Percentiles rank a stretch among this genome's conserved stretches.
phyloP scores from a whole-genome alignment of 1,140 invertebrate species.

The Neodiprion fabricii region DNA sequence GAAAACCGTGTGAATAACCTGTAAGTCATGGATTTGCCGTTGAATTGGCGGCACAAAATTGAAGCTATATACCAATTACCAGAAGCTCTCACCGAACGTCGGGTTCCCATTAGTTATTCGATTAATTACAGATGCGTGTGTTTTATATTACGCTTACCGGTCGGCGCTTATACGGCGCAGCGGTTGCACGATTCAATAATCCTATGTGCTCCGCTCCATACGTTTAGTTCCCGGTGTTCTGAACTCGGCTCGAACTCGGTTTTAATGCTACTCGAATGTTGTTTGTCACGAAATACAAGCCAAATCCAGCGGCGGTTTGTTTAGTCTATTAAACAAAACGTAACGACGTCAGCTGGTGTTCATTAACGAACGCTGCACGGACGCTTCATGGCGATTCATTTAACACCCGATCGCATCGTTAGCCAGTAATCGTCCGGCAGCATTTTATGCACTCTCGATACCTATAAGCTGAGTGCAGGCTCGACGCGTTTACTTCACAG shows the following conservation, averaged over 20 bases:
- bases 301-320: conserved; percentile 30
- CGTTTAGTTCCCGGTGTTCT: not conserved
- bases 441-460: not conserved
- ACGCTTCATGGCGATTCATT: conserved; percentile 46
- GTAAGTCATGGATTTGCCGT: not conserved
- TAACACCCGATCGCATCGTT: conserved; percentile 48
- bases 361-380: conserved; percentile 46
- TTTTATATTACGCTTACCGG: conserved; percentile 42
- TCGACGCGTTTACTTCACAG: not conserved
- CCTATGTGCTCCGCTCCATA: conserved; percentile 25
- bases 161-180: conserved; percentile 6
- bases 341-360: conserved; percentile 53
- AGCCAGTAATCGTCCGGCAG: not conserved
- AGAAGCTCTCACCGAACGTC: conserved; percentile 32
- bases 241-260: not conserved
- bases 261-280: conserved; percentile 35
- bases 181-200: conserved; percentile 49
- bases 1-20: no score
- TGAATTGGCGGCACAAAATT: not conserved
- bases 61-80: not conserved
- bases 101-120: conserved; percentile 45
- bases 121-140: conserved; percentile 50
- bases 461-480: not conserved
- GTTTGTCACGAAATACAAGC: conserved; percentile 55
- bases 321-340: conserved; percentile 58